These are phyloP conservation scores for Eremobia ochroleuca DNA, from an alignment of 2,888 invertebrate species.

Conservation along the genomic window DNA sequence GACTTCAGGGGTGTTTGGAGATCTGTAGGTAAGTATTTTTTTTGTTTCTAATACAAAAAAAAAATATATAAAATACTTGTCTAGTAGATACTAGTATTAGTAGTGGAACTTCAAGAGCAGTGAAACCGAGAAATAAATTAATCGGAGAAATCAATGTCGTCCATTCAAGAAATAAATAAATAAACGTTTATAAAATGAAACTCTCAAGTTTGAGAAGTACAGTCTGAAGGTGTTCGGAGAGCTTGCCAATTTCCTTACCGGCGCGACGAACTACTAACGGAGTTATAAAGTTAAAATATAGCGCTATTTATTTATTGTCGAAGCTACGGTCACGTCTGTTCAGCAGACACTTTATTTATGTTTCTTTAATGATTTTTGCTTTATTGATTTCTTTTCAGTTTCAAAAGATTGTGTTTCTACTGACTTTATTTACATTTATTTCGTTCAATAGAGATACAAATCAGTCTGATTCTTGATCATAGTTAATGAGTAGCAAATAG, in stretches of 20 bases:
- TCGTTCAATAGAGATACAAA: background rate
- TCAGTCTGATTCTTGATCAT: background rate
- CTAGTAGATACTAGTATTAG: background rate
- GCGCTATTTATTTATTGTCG: constrained; percentile 64
- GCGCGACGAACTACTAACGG: constrained; percentile 66
- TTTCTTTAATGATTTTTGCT: constrained; percentile 44
- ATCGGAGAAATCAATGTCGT: background rate
- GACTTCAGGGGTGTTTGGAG: background rate
- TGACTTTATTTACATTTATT: background rate
- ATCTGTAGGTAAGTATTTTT: background rate
- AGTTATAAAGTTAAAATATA: constrained; percentile 70
- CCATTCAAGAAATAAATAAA: background rate
- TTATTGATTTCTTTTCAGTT: constrained; percentile 19
- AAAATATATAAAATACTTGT: background rate
- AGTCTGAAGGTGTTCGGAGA: constrained; percentile 55
- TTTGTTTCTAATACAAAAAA: background rate
- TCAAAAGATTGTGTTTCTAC: constrained; percentile 1
- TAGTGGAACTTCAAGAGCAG: background rate
- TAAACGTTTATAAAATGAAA: background rate
- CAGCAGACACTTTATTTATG: constrained; percentile 38
- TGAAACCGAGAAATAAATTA: background rate
- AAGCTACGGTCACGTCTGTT: constrained; percentile 33
- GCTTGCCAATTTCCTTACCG: constrained; percentile 72
- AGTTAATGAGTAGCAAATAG: background rate
- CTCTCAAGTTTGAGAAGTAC: constrained; percentile 58